Evolutionary conservation across 1,140 invertebrate genomes (phyloP), one percentile per base, ranked within the genome.

Genomic region (Drosophila sturtevanti): DNA sequence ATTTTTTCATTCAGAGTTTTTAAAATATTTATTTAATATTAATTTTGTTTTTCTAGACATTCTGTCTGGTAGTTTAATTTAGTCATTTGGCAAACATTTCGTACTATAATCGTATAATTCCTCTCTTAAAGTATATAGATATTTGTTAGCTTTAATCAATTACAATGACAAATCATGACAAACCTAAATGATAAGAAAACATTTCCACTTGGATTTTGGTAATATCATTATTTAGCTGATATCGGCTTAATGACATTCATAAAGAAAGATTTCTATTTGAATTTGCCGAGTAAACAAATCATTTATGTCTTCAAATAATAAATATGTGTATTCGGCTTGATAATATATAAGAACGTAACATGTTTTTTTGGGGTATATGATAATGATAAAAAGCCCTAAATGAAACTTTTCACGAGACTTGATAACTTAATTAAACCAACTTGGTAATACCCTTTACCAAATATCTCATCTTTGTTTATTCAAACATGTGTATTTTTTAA

Each of bases 241-340:
- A 65, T 81, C 82, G 72, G 21, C 9, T 18, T 54, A 51, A 68
- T 81, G 78, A 84, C 73, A 34, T 69, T 48, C 38, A 73, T 61
- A 85, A 80, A 68, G 14, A 67, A 76, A 77, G 59, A 60, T 72
- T 52, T 76, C 63, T 58, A 68, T 35, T 66, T 56, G 59, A 58
- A 80, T 72, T 81, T 61, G 63, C 27, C 14, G 62, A 22, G 63
- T 63, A 77, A 81, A 74, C 79, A 68, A 58, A 67, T 54, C 41
- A 48, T 48, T 44, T 44, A 18, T 73, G 9, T 60, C 55, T 41
- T 74, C 67, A 74, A 21, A 31, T 27, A n/a, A 21, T 67, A 74
- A 54, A 41, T 58, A n/a, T n/a, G n/a, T n/a, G n/a, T n/a, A 31
- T 66, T 58, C 27, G 16, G 51, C 48, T 22, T 38, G 31, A 70